Evolutionary conservation across 2,797 vertebrate genomes (phyloP), one percentile per base, ranked within the genome.

Genomic region (Anolis apletophallus): DNA sequence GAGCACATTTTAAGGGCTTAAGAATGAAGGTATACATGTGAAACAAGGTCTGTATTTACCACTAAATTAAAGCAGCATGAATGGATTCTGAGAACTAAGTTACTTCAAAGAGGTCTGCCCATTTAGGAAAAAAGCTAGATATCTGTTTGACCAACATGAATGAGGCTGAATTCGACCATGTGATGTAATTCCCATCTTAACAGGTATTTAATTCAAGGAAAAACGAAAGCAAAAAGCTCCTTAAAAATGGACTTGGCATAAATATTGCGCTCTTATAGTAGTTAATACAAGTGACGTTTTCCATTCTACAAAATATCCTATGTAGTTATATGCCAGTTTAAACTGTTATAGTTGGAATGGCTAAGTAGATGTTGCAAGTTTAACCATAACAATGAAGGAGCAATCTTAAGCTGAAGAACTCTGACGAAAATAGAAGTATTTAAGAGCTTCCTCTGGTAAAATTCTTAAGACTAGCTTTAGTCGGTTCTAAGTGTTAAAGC

Each of bases 401-500:
- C 67, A 79, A 50, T 21, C 36, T 23, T 82, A 52, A 87, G 50
- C n/a, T 17, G 46, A 69, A 81, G 79, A 34, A 78, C 75, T 64
- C 21, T 64, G 19, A 80, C 67, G 68, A 80, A 46, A 83, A 79
- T 32, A 23, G 71, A 80, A 75, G 36, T 13, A 72, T 85, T 54
- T 55, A 36, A 17, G 85, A 32, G 52, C 67, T 13, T 13, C 52
- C 84, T 21, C 40, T 69, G 73, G 36, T 74, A 68, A 76, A 46
- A 87, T 74, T n/a, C 26, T 16, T 87, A 34, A 55, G 50, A 80
- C 16, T 55, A 29, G 59, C 46, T 81, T 74, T 52, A 79, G 11
- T 64, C n/a, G 55, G 40, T 36, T 77, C 26, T 83, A 6, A 61
- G 21, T 81, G 59, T 90, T 86, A 90, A 93, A 94, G 91, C 81